Percentiles rank a stretch among this genome's conserved stretches.
Conservation (phyloP, 1,140 invertebrate species). For the Aphelenchoides fujianensis region DNA sequence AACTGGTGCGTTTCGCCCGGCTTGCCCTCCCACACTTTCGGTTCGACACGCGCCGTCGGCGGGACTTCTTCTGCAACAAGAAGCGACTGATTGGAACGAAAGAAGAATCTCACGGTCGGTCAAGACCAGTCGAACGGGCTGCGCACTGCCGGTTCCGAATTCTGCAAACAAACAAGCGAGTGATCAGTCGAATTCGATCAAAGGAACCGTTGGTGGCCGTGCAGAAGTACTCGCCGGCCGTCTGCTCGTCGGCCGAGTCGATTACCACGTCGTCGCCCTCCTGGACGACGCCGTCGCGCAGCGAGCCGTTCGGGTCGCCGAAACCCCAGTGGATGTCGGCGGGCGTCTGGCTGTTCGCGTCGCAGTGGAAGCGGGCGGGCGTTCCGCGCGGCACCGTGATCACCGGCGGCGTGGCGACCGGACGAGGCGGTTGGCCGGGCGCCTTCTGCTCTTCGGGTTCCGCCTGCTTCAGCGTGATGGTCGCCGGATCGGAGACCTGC, state of each 20-base stretch:
- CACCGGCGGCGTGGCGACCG: slow-evolving; percentile 56
- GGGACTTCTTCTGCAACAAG: slow-evolving; percentile 52
- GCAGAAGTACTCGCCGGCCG: slow-evolving; percentile 55
- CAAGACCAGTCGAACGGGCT: slow-evolving; percentile 54
- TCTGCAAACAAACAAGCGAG: no score
- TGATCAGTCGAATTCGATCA: no score
- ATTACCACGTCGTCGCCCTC: slow-evolving; percentile 58
- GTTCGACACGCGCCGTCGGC: slow-evolving; percentile 59
- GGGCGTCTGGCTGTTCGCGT: slow-evolving; percentile 52
- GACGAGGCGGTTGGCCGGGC: slow-evolving; percentile 47
- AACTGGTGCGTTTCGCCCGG: slow-evolving; percentile 59
- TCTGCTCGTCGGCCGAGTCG: slow-evolving; percentile 41
- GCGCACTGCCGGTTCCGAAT: slow-evolving; percentile 52
- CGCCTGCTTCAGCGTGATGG: slow-evolving; percentile 27
- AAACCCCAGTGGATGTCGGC: slow-evolving; percentile 57
- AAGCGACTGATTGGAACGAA: background rate
- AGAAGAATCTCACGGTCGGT: slow-evolving; percentile 50
- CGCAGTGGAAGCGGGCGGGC: slow-evolving; percentile 54
- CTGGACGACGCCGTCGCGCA: slow-evolving; percentile 48
- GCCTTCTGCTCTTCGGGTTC: slow-evolving; percentile 23
- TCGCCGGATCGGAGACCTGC: slow-evolving; percentile 33
- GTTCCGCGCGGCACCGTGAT: slow-evolving; percentile 56
- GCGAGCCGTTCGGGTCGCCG: slow-evolving; percentile 37
- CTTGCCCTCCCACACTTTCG: slow-evolving; percentile 61
- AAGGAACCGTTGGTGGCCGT: slow-evolving; percentile 57